Evolutionary conservation across 1,140 invertebrate species (phyloP).

Genomic region (Parasteatoda tepidariorum): DNA sequence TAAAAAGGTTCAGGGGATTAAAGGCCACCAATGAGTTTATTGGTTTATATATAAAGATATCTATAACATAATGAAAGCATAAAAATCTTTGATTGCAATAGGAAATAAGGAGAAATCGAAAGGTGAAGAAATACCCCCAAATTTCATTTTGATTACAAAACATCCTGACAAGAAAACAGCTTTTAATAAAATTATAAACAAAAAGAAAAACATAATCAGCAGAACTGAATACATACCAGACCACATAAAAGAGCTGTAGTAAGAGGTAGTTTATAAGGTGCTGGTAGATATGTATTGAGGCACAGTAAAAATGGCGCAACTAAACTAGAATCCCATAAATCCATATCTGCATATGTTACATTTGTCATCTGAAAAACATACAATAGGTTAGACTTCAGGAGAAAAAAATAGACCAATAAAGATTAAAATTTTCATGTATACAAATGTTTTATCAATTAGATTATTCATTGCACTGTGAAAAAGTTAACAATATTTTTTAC

Average conservation of each 20-base stretch:
- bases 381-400: background rate
- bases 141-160: too few species aligned
- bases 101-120: too few species aligned
- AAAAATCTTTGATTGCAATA: too few species aligned
- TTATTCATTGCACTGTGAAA: background rate
- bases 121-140: too few species aligned
- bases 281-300: slow-evolving; percentile 32
- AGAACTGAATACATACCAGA: slow-evolving; percentile 41
- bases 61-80: too few species aligned
- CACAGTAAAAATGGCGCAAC: slow-evolving; percentile 60
- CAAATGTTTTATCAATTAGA: background rate
- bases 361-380: slow-evolving; percentile 56
- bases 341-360: slow-evolving; percentile 61
- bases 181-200: too few species aligned
- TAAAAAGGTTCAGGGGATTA: too few species aligned
- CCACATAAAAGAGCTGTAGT: slow-evolving; percentile 61
- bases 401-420: background rate
- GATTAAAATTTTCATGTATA: slow-evolving; percentile 3
- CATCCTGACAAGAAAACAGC: too few species aligned
- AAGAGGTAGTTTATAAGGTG: slow-evolving; percentile 33
- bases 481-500: background rate
- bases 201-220: too few species aligned
- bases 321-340: slow-evolving; percentile 55
- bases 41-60: too few species aligned
- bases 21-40: too few species aligned